These are phyloP conservation scores for Oreochromis mossambicus DNA, from an alignment of 2,797 vertebrate species.

Conservation along the genomic window DNA sequence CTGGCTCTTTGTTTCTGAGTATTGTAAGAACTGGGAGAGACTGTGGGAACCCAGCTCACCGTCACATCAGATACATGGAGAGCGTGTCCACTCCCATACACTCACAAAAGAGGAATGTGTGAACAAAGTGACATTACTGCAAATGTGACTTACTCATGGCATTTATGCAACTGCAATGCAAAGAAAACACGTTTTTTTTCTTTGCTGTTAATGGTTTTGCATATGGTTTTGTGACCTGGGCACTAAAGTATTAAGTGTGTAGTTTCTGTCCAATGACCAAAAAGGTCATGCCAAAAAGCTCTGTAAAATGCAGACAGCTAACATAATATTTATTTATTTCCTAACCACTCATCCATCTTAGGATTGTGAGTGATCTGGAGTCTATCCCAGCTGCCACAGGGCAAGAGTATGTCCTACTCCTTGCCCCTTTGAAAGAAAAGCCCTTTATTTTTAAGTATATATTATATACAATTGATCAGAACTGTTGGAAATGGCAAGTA, in stretches of 20 bases:
- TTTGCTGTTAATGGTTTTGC: neutral
- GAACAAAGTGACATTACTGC: neutral
- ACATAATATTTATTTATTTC: neutral
- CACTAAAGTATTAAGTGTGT: neutral
- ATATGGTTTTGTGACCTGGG: neutral
- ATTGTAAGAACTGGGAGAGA: neutral
- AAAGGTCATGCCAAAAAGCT: neutral
- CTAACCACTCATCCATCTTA: neutral
- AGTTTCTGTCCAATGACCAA: neutral
- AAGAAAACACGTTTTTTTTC: neutral
- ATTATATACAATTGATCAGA: neutral
- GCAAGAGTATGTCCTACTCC: neutral
- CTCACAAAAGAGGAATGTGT: conserved; percentile 49
- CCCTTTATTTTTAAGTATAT: neutral
- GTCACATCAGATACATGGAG: conserved; percentile 14
- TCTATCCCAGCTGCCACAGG: neutral
- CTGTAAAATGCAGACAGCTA: neutral
- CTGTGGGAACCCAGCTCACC: conserved; percentile 25
- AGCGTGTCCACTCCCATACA: conserved; percentile 18
- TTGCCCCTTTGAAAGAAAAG: neutral
- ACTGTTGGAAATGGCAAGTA: neutral
- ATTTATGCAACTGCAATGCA: neutral
- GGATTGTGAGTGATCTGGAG: neutral
- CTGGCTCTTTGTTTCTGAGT: neutral
- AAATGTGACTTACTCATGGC: neutral